Percentiles rank a stretch among this genome's conserved stretches.
phyloP scores from a whole-genome alignment of 2,888 invertebrate genomes.

The Sphecodes monilicornis region DNA sequence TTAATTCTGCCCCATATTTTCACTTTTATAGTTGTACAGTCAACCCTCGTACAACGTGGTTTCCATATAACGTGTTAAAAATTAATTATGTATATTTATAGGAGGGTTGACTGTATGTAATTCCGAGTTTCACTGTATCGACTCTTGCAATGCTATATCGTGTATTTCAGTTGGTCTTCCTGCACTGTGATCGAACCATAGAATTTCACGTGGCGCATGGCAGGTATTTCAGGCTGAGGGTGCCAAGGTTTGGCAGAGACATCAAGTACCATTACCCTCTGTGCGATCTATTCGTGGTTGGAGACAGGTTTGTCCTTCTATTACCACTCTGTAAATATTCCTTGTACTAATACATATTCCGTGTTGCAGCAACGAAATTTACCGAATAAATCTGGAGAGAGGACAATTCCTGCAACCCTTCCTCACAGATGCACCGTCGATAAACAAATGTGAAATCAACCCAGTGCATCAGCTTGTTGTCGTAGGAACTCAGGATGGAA shows the following conservation, averaged over 20 bases:
- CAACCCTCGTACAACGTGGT: too few relatives aligned
- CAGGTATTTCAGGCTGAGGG: slow-evolving; percentile 94
- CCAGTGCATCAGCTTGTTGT: slow-evolving; percentile 94
- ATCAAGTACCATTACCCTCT: slow-evolving; percentile 95
- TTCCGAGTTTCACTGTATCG: too few relatives aligned
- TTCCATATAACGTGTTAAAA: too few relatives aligned
- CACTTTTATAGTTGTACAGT: not conserved
- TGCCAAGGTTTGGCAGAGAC: slow-evolving; percentile 98
- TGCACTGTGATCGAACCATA: slow-evolving; percentile 95
- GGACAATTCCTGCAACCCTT: slow-evolving; percentile 97
- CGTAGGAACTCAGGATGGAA: slow-evolving; percentile 95
- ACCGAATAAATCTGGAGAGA: slow-evolving; percentile 96
- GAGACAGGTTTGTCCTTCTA: slow-evolving; percentile 88
- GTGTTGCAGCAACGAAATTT: slow-evolving; percentile 91
- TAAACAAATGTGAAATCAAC: slow-evolving; percentile 95
- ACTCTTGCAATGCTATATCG: slow-evolving; percentile 45
- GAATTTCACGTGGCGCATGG: slow-evolving; percentile 99
- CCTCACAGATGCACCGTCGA: slow-evolving; percentile 89
- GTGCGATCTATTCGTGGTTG: slow-evolving; percentile 97
- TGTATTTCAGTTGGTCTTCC: slow-evolving; percentile 91
- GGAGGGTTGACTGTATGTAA: too few relatives aligned
- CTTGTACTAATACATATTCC: not conserved
- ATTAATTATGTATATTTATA: too few relatives aligned
- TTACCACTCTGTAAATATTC: not conserved
- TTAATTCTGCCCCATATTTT: slow-evolving; percentile 2